Evolutionary conservation across 2,888 invertebrate genomes (phyloP), one percentile per base, ranked within the genome.

Genomic region (Agrotis puta): DNA sequence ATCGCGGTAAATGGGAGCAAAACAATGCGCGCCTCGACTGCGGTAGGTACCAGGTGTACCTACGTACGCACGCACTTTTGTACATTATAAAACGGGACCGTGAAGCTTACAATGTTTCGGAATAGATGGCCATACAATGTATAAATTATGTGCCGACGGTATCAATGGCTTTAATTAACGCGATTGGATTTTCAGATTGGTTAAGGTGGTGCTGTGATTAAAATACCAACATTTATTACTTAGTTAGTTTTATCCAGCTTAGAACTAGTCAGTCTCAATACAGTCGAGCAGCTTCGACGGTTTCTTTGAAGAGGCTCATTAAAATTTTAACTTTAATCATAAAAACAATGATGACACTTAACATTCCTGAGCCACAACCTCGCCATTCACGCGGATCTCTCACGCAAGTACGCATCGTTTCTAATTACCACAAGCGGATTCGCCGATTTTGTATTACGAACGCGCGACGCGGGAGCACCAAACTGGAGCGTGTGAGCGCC

Each of bases 401-500:
- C 79, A 82, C 64, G 63, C 70, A 68, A 64, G 64, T 77, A 83
- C 74, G 65, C 77, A 71, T 81, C 67, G 65, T 64, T 85, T 80
- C 78, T 87, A 78, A 84, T 83, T 85, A 85, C 77, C 74, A 71
- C 81, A 85, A 78, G 81, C 85, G 85, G 84, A 86, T 83, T 83
- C 81, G 68, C 81, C 79, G 72, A 81, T 83, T 81, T 85, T 84
- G 82, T 79, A 83, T 85, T 85, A 80, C 77, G 74, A 85, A 85
- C 81, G 81, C 79, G 82, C 74, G 74, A 85, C 85, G 87, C 84
- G 82, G 66, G 82, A 85, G 84, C 74, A 63, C 64, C 68, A 79
- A 92, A 89, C 86, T 91, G 86, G 93, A 92, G 89, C 93, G 93
- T 93, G 93, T 87, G 93, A 93, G 87, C 89, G 70, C 58, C 79